Evolutionary conservation across 2,113 vertebrate genomes (phyloP), one percentile per base, ranked within the genome.

Genomic region (Strix aluco): DNA sequence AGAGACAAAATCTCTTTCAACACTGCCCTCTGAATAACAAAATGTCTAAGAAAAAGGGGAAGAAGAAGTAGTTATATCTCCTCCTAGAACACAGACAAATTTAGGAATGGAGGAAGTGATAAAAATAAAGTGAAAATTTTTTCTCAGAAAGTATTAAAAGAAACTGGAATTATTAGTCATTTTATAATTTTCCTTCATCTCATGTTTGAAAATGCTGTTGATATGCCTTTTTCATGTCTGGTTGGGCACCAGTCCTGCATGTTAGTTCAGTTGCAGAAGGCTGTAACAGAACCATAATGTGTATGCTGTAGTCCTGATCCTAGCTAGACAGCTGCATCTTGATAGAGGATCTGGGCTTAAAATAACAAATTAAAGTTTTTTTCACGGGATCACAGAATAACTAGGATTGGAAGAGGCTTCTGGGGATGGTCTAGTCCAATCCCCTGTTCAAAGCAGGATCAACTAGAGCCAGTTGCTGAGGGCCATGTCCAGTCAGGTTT

Each of bases 231-330:
- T 86, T 42, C 34, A 25, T 11, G 3, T 38, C n/a, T 34, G 15
- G 7, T 34, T 0, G 0, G 21, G 30, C 23, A 77, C 8, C 19
- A 75, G 14, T 69, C n/a, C 2, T 2, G 6, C 25, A 46, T 34
- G 11, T 82, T 25, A 61, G 12, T 26, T 83, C 52, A 67, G 7
- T 2, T 51, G 32, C 32, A 85, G 38, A 73, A 81, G 27, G 8
- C 4, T 57, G 14, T 40, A 78, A n/a, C 8, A 67, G 20, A 46
- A 54, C 22, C 11, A 78, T 25, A 40, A 40, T 40, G 12, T 27
- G 9, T 25, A 15, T 54, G 6, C 11, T 30, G 2, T 52, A 42
- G 32, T 44, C 71, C 29, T 82, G 11, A 59, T 79, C 19, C 42
- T 82, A 36, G 15, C 11, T 44, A 85, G 57, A 63, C 8, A 42